A percentile compares a stretch with the other conserved stretches of the same genome.
Evolutionary conservation across 2,888 invertebrate species (phyloP).

Genomic region (Epiblema foenella): DNA sequence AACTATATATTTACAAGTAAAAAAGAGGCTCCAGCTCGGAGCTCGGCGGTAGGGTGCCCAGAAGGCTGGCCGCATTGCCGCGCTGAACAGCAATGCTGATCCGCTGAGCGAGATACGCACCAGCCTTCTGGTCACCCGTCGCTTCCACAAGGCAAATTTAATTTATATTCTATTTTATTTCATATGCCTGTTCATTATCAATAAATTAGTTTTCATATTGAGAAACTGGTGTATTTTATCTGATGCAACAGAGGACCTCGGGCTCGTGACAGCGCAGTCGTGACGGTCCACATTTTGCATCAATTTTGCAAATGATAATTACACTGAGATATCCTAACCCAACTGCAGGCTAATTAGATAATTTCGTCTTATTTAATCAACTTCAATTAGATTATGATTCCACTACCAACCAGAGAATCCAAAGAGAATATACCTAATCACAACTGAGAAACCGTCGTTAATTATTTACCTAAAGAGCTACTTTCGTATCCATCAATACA

Average conservation of each 20-base stretch:
- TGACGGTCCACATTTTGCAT: conserved; percentile 56
- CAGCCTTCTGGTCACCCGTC: too few relatives aligned
- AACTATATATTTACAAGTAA: too few relatives aligned
- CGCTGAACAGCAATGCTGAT: too few relatives aligned
- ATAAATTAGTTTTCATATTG: conserved; percentile 13
- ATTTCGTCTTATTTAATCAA: conserved; percentile 34
- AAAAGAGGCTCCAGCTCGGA: too few relatives aligned
- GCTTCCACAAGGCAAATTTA: too few relatives aligned
- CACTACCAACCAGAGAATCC: not conserved
- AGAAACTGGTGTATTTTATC: conserved; percentile 36
- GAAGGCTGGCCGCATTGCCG: too few relatives aligned
- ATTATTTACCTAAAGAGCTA: not conserved
- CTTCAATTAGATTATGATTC: conserved; percentile 31
- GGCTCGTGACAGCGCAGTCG: conserved; percentile 52
- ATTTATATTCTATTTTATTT: too few relatives aligned
- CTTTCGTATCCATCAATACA: too few relatives aligned
- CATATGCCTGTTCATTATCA: too few relatives aligned
- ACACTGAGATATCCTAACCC: conserved; percentile 52
- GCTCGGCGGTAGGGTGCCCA: too few relatives aligned
- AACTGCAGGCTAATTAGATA: conserved; percentile 41
- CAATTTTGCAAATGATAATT: conserved; percentile 62
- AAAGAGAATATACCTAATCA: too few relatives aligned
- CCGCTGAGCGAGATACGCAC: too few relatives aligned
- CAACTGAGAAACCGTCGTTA: not conserved
- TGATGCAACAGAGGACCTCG: conserved; percentile 37